Base-by-base conservation (phyloP, 2,888 invertebrate genomes). In the Drosophila putrida region DNA sequence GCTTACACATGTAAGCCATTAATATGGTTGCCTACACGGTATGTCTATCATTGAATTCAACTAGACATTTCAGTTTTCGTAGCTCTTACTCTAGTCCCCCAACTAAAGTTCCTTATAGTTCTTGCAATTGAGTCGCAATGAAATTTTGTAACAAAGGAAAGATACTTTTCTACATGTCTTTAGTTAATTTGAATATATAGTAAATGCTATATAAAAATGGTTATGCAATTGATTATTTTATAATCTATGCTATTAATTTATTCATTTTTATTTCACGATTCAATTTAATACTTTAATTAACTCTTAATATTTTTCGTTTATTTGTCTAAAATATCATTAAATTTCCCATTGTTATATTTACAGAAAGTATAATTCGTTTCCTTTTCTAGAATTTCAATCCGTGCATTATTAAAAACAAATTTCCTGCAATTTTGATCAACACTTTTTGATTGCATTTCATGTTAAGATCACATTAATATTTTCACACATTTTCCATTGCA, bases 1-100 rank as follows among this genome's bases (percentile, higher is more conserved):
- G 20, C 36, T 46, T 25, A 62, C 57, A 63, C 47, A 57, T 63
- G 59, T 59, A 38, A 59, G 44, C 63, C 49, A 63, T 63, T 63
- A 51, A 46, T 53, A 25, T 51, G 47, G 13, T 6, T 44, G 47
- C 47, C n/a, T 13, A 31, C 33, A 25, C 11, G 55, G 20, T 44
- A 28, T 57, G 46, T 47, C 38, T 39, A 44, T 58, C 47, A 47
- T 31, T 47, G 47, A 55, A 55, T 55, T 31, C 59, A 41, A 13
- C 41, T 41, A 55, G 50, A 13, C 49, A 31, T 49, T 59, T 49
- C 20, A 31, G 58, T 39, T 39, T 39, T n/a, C 31, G n/a, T 38
- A 5, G 44, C 38, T 15, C 36, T 5, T 13, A 20, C 13, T 4
- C 33, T 13, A 20, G 25, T 4, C 33, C 25, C 4, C 6, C 13